A percentile compares a stretch with the other conserved stretches of the same genome.
Conservation (phyloP, 2,888 invertebrate genomes). For the Papilio demoleus region DNA sequence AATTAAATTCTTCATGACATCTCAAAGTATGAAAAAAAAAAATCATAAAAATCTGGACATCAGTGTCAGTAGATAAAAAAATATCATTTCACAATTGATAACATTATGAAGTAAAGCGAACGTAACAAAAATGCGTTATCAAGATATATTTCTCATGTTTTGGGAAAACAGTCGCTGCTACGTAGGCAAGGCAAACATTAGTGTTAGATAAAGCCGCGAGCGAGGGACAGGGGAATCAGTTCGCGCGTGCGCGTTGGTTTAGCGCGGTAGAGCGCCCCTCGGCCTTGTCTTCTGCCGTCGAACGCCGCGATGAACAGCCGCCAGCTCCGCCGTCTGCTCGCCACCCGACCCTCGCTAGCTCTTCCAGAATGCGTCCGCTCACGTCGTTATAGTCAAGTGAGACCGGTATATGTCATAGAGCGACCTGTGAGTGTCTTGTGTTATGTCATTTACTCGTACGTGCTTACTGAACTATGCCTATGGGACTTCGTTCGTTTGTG, state of each 20-base stretch:
- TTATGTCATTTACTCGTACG: conserved; percentile 46
- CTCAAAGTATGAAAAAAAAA: too few relatives aligned
- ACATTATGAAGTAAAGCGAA: conserved; percentile 3
- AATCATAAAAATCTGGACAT: not conserved
- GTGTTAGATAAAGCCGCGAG: conserved; percentile 62
- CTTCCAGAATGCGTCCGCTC: conserved; percentile 59
- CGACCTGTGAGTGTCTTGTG: conserved; percentile 72
- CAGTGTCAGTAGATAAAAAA: not conserved
- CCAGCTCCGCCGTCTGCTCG: conserved; percentile 68
- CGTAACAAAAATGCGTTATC: conserved; percentile 19
- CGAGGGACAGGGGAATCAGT: conserved; percentile 61
- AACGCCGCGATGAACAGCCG: conserved; percentile 67
- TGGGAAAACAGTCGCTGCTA: conserved; percentile 49
- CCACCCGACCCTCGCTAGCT: conserved; percentile 52
- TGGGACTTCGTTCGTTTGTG: conserved; percentile 1
- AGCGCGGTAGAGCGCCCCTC: conserved; percentile 61
- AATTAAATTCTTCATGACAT: too few relatives aligned
- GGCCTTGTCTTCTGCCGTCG: conserved; percentile 49
- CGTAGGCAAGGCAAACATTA: conserved; percentile 64
- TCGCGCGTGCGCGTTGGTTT: conserved; percentile 71
- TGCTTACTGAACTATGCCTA: conserved; percentile 10
- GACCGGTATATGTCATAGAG: conserved; percentile 75
- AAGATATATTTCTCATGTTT: conserved; percentile 16
- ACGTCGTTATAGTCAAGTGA: conserved; percentile 76
- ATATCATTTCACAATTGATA: conserved; percentile 15